A percentile compares a stretch with the other conserved stretches of the same genome.
phyloP scores from a whole-genome alignment of 2,888 invertebrate species.

The Chromoteleia sp. region DNA sequence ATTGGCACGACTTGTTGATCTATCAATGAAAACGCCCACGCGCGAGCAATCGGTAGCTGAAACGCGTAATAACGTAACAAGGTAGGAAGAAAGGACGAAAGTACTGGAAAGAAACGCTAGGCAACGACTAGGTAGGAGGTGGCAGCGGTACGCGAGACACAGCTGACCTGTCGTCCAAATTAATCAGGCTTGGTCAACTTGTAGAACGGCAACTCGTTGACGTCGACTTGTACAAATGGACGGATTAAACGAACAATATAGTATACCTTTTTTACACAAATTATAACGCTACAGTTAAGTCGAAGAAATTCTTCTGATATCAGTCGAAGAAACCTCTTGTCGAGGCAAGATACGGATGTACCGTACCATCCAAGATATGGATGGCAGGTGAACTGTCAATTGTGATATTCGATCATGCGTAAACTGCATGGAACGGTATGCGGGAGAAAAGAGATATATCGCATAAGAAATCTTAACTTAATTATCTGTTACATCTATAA shows the following conservation, averaged over 20 bases:
- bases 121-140: too few relatives aligned
- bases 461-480: conserved; percentile 74
- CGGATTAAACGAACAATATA: too few relatives aligned
- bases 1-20: conserved; percentile 70
- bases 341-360: not conserved
- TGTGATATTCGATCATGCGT: conserved; percentile 36
- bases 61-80: conserved; percentile 13
- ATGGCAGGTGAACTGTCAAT: conserved; percentile 9
- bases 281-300: not conserved
- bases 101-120: conserved; percentile 7
- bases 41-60: conserved; percentile 52
- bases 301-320: conserved; percentile 11
- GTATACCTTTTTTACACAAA: too few relatives aligned
- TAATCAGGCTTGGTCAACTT: too few relatives aligned
- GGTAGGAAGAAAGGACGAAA: conserved; percentile 17
- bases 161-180: too few relatives aligned
- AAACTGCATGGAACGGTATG: conserved; percentile 1
- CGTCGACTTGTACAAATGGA: too few relatives aligned
- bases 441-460: conserved; percentile 18
- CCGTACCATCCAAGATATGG: too few relatives aligned
- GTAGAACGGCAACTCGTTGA: too few relatives aligned
- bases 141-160: too few relatives aligned
- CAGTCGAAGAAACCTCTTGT: conserved; percentile 3
- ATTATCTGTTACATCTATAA: conserved; percentile 69
- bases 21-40: conserved; percentile 80